Evolutionary conservation across 2,888 invertebrate species (phyloP).

Genomic region (Zaprionus lineosus): DNA sequence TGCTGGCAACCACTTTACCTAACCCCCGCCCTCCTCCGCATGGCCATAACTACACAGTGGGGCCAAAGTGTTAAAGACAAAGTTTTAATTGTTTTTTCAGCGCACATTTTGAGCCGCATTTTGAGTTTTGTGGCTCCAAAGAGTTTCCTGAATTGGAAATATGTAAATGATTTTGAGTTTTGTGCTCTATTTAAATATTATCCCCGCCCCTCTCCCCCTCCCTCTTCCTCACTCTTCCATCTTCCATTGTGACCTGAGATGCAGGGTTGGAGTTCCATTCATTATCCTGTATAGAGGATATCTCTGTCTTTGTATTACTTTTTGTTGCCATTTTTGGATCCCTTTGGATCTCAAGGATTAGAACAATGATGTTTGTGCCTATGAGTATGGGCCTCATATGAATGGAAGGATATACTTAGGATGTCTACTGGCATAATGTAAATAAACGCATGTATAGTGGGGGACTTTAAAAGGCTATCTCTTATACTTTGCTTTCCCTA

Average conservation of each 20-base stretch:
- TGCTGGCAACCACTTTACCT: slow-evolving; percentile 13
- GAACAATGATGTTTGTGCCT: too few species aligned
- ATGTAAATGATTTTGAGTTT: slow-evolving; percentile 60
- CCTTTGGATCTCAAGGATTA: neutral
- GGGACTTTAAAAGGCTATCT: too few species aligned
- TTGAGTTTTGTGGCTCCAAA: slow-evolving; percentile 12
- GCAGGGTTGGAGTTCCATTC: slow-evolving; percentile 10
- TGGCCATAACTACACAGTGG: neutral
- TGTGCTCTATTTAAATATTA: slow-evolving; percentile 30
- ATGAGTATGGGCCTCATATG: too few species aligned
- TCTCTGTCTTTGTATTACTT: neutral
- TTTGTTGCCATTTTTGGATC: slow-evolving; percentile 25
- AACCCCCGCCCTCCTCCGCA: too few species aligned
- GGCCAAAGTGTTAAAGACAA: slow-evolving; percentile 60
- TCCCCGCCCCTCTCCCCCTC: slow-evolving; percentile 9
- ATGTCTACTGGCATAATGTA: too few species aligned
- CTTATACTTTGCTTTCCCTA: too few species aligned
- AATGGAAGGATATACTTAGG: too few species aligned
- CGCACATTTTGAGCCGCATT: slow-evolving; percentile 15
- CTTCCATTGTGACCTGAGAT: slow-evolving; percentile 29
- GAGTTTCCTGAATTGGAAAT: slow-evolving; percentile 66
- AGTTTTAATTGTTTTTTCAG: slow-evolving; percentile 70
- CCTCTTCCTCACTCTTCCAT: too few species aligned
- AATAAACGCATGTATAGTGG: too few species aligned
- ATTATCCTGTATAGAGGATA: too few species aligned